phyloP scores from a whole-genome alignment of 2,888 invertebrate genomes.

The Pheosia gnoma region DNA sequence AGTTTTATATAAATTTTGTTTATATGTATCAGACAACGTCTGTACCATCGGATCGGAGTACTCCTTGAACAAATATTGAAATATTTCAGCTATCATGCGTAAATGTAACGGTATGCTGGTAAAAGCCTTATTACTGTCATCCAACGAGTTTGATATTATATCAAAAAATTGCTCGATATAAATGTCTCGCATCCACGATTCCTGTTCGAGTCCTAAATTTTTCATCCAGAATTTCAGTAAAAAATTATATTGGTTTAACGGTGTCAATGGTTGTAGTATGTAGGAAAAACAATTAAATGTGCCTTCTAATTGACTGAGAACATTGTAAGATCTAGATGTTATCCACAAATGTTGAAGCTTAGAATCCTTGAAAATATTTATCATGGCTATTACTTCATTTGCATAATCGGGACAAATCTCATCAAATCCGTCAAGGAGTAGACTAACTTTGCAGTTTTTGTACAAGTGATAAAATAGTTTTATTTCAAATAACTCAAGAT shows the following conservation, averaged over 20 bases:
- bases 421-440: conserved; percentile 8
- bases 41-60: neutral
- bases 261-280: neutral
- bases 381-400: neutral
- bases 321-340: conserved; percentile 6
- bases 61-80: conserved; percentile 15
- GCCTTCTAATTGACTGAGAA: conserved; percentile 5
- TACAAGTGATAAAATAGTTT: conserved; percentile 24
- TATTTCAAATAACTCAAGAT: conserved; percentile 17
- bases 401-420: conserved; percentile 8
- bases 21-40: neutral
- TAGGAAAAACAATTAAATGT: conserved; percentile 2
- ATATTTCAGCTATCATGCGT: conserved; percentile 32
- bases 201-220: neutral
- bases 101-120: conserved; percentile 32
- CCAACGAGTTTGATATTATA: conserved; percentile 11
- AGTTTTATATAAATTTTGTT: conserved; percentile 16
- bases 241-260: neutral
- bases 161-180: conserved; percentile 13
- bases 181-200: conserved; percentile 5
- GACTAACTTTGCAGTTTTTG: conserved; percentile 15
- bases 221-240: conserved; percentile 1
- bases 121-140: conserved; percentile 17
- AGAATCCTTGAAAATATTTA: conserved; percentile 2
- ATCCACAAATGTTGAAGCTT: conserved; percentile 3